Percentiles rank a stretch among this genome's conserved stretches.
These are phyloP conservation scores for Tetropium fuscum DNA, from an alignment of 2,888 invertebrate species.

Conservation along the genomic window DNA sequence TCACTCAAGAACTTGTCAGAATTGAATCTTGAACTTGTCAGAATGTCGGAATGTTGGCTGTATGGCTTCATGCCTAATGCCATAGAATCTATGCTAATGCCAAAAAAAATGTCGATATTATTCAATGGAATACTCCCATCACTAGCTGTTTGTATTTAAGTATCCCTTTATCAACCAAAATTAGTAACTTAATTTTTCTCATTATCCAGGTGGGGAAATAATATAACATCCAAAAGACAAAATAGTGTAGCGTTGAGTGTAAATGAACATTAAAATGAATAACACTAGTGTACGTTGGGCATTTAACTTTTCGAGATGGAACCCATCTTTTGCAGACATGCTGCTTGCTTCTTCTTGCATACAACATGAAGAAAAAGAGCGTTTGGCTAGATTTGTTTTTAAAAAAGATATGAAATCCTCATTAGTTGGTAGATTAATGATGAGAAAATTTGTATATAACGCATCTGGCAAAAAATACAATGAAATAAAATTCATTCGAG, in stretches of 20 bases:
- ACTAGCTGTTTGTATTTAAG: too few species aligned
- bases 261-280: slow-evolving; percentile 51
- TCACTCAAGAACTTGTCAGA: too few species aligned
- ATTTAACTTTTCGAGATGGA: slow-evolving; percentile 85
- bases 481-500: slow-evolving; percentile 75
- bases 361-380: slow-evolving; percentile 85
- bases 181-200: slow-evolving; percentile 25
- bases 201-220: slow-evolving; percentile 32
- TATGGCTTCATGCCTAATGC: too few species aligned
- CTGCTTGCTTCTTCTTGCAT: slow-evolving; percentile 79
- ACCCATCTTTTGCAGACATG: slow-evolving; percentile 80
- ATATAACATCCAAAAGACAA: not conserved
- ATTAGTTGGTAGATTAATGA: slow-evolving; percentile 86
- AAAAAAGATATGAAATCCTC: slow-evolving; percentile 91
- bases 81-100: too few species aligned
- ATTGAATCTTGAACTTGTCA: too few species aligned
- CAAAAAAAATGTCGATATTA: too few species aligned
- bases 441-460: slow-evolving; percentile 82
- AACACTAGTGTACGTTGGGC: slow-evolving; percentile 80
- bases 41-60: too few species aligned
- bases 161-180: not conserved
- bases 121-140: too few species aligned
- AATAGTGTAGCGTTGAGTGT: not conserved
- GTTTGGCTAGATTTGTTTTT: slow-evolving; percentile 86
- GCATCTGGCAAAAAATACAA: slow-evolving; percentile 74